Conservation (phyloP, 2,888 invertebrate genomes). For the Eucera pruinosa region DNA sequence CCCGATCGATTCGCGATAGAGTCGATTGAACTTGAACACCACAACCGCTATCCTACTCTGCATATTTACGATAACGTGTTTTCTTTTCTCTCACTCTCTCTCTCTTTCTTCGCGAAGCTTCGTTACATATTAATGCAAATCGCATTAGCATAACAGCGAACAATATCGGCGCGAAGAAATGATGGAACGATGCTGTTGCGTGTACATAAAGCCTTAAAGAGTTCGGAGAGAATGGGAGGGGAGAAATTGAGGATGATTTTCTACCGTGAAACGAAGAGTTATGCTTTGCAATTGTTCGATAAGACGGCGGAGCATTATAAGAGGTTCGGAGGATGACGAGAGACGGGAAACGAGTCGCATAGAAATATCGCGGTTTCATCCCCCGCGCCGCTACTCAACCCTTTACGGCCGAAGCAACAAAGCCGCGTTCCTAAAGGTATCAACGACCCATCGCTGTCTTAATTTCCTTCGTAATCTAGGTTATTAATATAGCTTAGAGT, state of each 20-base stretch:
- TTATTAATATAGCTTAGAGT: slow-evolving; percentile 82
- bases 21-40: slow-evolving; percentile 46
- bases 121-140: slow-evolving; percentile 56
- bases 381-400: slow-evolving; percentile 63
- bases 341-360: slow-evolving; percentile 29
- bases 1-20: slow-evolving; percentile 65
- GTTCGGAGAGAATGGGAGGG: background rate
- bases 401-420: slow-evolving; percentile 58
- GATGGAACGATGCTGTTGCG: background rate
- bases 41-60: slow-evolving; percentile 16
- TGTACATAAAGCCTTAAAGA: background rate
- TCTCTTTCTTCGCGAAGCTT: background rate
- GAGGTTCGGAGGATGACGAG: slow-evolving; percentile 22
- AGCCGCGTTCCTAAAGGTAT: slow-evolving; percentile 62
- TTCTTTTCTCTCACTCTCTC: background rate
- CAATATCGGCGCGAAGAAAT: slow-evolving; percentile 29
- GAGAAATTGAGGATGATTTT: slow-evolving; percentile 5
- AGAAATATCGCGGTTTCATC: slow-evolving; percentile 73
- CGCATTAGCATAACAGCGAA: slow-evolving; percentile 47
- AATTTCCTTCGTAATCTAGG: slow-evolving; percentile 80
- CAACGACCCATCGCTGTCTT: slow-evolving; percentile 71
- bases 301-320: slow-evolving; percentile 42
- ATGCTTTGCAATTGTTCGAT: slow-evolving; percentile 54
- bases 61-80: slow-evolving; percentile 52
- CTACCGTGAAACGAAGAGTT: slow-evolving; percentile 26